Evolutionary conservation across 1,140 invertebrate genomes (phyloP), one percentile per base, ranked within the genome.

Genomic region (Trachymyrmex cornetzi): DNA sequence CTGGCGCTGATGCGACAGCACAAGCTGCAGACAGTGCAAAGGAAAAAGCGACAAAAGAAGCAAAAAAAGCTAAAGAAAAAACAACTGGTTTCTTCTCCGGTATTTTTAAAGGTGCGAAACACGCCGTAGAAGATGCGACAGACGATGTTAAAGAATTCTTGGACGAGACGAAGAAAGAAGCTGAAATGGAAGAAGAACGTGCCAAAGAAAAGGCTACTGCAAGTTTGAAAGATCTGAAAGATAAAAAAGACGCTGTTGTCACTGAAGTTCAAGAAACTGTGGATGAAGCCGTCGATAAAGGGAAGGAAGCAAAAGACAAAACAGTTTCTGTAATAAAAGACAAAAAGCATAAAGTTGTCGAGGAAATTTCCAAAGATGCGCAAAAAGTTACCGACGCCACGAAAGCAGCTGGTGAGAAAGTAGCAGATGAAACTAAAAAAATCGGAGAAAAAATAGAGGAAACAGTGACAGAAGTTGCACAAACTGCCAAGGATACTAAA

Each of bases 121-220:
- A 94, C 67, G 85, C 91, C 1, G 90, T 89, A 9, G 93, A 94
- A 48, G 94, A 94, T 67, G 66, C 92, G 7, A 91, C 92, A 6
- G 91, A 93, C 19, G 92, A 93, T 9, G 90, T 92, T 5, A 92
- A 92, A n/a, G 86, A 87, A 14, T 87, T 87, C 34, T 2, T 88
- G 0, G 87, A 88, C 22, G 87, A 88, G 90, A 89, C 74, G 80
- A 92, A 85, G 82, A 77, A 53, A 4, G 84, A 87, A 38, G 80
- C 90, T 16, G 44, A 44, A 0, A 69, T 86, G 1, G 86, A 89
- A 44, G 22, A 84, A 53, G 80, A 44, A 12, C 61, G 14, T 55
- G 53, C 6, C 3, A 64, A 63, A 0, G 50, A 75, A 19, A 44
- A 69, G 27, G 61, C n/a, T 22, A 61, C 50, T 2, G 44, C 38